These are phyloP conservation scores for Rhopalosiphum nymphaeae DNA, from an alignment of 2,888 invertebrate species.

Conservation along the genomic window DNA sequence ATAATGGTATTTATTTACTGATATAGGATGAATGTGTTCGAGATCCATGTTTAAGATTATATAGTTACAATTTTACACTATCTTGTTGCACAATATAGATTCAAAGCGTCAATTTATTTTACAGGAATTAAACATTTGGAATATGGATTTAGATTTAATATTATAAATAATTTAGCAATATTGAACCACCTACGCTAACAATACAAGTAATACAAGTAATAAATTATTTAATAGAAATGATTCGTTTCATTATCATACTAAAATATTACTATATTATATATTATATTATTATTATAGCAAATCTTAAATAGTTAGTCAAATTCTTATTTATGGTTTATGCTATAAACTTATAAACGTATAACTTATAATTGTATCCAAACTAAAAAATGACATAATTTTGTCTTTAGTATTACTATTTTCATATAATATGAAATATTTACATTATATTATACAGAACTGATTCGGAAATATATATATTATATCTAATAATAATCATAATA, in stretches of 20 bases:
- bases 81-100: not conserved
- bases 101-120: not conserved
- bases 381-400: not conserved
- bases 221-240: not conserved
- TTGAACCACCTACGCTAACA: not conserved
- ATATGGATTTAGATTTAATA: not conserved
- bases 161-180: not conserved
- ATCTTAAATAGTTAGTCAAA: not conserved
- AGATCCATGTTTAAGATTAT: conserved; percentile 37
- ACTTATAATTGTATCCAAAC: not conserved
- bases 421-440: not conserved
- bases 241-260: not conserved
- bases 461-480: not conserved
- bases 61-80: not conserved
- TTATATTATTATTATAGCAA: not conserved
- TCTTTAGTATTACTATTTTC: not conserved
- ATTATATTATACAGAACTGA: not conserved
- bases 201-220: too few species aligned
- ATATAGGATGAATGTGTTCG: conserved; percentile 15
- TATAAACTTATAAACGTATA: not conserved
- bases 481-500: too few species aligned
- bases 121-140: not conserved
- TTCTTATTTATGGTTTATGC: not conserved
- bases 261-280: not conserved
- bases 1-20: conserved; percentile 41